Evolutionary conservation across 2,888 invertebrate species (phyloP).

Genomic region (Hetaerina titia): DNA sequence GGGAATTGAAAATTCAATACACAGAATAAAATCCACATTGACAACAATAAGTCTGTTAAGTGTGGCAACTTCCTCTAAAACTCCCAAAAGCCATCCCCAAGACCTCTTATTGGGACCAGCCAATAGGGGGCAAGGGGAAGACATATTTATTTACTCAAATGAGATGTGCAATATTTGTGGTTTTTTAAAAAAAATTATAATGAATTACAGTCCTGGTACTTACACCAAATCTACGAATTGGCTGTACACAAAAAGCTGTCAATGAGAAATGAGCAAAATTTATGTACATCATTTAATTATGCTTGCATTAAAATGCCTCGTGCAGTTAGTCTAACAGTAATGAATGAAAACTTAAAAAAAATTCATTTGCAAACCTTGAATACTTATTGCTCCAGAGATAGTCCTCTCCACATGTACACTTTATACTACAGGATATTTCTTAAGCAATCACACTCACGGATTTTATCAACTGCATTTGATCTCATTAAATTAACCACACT

Average conservation of each 20-base stretch:
- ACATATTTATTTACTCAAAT: slow-evolving; percentile 53
- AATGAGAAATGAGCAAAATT: slow-evolving; percentile 67
- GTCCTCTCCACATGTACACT: slow-evolving; percentile 61
- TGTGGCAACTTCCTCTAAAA: slow-evolving; percentile 37
- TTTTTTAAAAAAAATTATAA: slow-evolving; percentile 55
- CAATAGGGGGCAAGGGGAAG: slow-evolving; percentile 44
- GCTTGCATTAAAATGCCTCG: slow-evolving; percentile 64
- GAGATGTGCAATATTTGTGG: slow-evolving; percentile 66
- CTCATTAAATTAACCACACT: slow-evolving; percentile 66
- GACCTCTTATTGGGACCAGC: slow-evolving; percentile 61
- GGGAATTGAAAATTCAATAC: slow-evolving; percentile 57
- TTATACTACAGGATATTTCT: slow-evolving; percentile 65
- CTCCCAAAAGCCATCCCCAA: slow-evolving; percentile 18
- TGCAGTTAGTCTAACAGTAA: slow-evolving; percentile 67
- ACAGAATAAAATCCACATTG: slow-evolving; percentile 67
- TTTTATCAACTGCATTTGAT: slow-evolving; percentile 59
- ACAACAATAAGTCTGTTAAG: slow-evolving; percentile 60
- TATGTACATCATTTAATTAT: slow-evolving; percentile 61
- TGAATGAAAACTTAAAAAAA: slow-evolving; percentile 66
- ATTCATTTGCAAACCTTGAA: slow-evolving; percentile 55
- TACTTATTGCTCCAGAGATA: slow-evolving; percentile 64
- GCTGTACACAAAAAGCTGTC: slow-evolving; percentile 67
- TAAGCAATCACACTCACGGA: slow-evolving; percentile 61
- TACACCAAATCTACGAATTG: slow-evolving; percentile 65
- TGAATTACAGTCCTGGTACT: slow-evolving; percentile 66